Conservation (phyloP, 2,113 vertebrate species). For the Atherinomorus stipes region DNA sequence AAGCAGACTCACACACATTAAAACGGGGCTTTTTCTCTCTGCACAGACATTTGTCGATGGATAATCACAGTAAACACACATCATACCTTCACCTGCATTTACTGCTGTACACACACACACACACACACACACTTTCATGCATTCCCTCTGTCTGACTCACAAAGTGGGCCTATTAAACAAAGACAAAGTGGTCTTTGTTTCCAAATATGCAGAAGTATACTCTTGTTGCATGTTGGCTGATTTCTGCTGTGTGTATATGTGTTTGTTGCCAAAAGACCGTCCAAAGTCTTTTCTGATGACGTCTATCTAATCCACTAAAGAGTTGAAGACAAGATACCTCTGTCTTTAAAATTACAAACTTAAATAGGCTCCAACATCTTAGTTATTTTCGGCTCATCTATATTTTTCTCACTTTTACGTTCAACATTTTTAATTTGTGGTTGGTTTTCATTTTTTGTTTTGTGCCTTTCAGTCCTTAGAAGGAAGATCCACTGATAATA, state of each 20-base stretch:
- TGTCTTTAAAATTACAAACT: neutral
- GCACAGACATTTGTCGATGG: slow-evolving; percentile 2
- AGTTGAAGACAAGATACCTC: slow-evolving; percentile 29
- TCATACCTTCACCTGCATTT: slow-evolving; percentile 9
- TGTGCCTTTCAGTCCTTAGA: neutral
- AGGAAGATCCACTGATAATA: neutral
- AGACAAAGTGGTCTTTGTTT: slow-evolving; percentile 65
- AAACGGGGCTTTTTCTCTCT: slow-evolving; percentile 8
- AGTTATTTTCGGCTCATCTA: neutral
- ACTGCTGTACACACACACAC: too few species aligned
- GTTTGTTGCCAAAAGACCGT: slow-evolving; percentile 36
- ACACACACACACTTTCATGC: slow-evolving; percentile 4
- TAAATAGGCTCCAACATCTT: neutral
- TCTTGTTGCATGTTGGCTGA: slow-evolving; percentile 40
- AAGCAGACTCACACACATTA: slow-evolving; percentile 50
- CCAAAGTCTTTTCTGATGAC: slow-evolving; percentile 49
- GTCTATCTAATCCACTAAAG: slow-evolving; percentile 41
- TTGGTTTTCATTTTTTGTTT: neutral
- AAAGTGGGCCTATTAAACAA: slow-evolving; percentile 44
- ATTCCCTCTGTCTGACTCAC: slow-evolving; percentile 40
- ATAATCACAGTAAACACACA: slow-evolving; percentile 11
- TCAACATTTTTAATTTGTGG: neutral
- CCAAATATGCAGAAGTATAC: slow-evolving; percentile 56
- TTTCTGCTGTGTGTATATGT: slow-evolving; percentile 33
- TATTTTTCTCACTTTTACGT: neutral